These are phyloP conservation scores for Tenualosa ilisha DNA, from an alignment of 2,797 vertebrate genomes.

Conservation along the genomic window DNA sequence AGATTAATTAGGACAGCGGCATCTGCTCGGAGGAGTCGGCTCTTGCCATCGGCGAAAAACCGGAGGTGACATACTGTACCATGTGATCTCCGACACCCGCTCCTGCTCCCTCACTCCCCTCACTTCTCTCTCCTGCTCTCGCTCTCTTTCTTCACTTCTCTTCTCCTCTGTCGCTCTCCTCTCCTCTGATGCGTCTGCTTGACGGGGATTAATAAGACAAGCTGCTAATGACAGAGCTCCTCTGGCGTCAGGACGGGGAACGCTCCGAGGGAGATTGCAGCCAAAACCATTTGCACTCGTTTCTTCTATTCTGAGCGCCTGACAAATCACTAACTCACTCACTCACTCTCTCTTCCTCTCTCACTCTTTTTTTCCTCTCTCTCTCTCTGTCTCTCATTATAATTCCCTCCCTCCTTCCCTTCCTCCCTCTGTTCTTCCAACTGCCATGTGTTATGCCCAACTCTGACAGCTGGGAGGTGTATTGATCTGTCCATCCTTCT, in stretches of 20 bases:
- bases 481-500: conserved; percentile 61
- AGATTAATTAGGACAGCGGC: conserved; percentile 20
- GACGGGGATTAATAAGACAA: neutral
- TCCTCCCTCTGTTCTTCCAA: conserved; percentile 35
- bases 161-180: neutral
- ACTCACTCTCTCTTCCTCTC: conserved; percentile 38
- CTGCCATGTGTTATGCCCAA: conserved; percentile 54
- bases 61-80: conserved; percentile 19
- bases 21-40: neutral
- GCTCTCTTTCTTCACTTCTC: neutral
- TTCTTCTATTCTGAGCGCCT: conserved; percentile 72
- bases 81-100: neutral
- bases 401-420: conserved; percentile 32
- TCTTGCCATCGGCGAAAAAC: neutral
- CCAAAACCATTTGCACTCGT: conserved; percentile 65
- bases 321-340: conserved; percentile 59
- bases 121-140: neutral
- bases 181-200: neutral
- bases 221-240: neutral
- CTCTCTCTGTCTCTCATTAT: neutral
- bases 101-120: neutral
- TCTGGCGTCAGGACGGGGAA: neutral
- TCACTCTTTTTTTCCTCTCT: conserved; percentile 36
- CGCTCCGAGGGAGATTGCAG: conserved; percentile 44
- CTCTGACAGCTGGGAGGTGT: conserved; percentile 52